A percentile compares a stretch with the other conserved stretches of the same genome.
Evolutionary conservation across 2,113 vertebrate genomes (phyloP).

Genomic region (Engystomops pustulosus): DNA sequence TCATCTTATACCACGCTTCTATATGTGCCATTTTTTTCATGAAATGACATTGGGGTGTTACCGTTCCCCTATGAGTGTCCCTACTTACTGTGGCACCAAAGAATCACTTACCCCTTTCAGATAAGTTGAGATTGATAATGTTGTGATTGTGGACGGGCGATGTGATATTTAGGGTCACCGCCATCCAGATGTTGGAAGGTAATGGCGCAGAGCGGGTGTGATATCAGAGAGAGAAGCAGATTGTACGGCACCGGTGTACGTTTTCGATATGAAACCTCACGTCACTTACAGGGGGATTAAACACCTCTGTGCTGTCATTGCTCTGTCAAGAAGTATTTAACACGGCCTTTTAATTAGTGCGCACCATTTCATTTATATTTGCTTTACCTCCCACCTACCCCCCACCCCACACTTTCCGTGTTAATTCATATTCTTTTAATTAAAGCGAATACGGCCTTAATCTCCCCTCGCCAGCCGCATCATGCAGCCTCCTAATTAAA

Average conservation of each 20-base stretch:
- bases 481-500: constrained; percentile 99
- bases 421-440: constrained; percentile 99
- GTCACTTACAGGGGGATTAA: constrained; percentile 63
- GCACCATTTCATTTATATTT: constrained; percentile 96
- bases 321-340: constrained; percentile 91
- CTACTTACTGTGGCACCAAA: too few species aligned
- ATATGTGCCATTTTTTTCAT: too few species aligned
- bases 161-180: not conserved
- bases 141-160: not conserved
- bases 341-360: constrained; percentile 95
- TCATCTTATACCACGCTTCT: too few species aligned
- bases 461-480: constrained; percentile 97
- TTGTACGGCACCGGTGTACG: constrained; percentile 6
- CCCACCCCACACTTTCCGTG: constrained; percentile 57
- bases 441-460: constrained; percentile 92
- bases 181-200: constrained; percentile 4
- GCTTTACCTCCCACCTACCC: constrained; percentile 72
- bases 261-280: constrained; percentile 61
- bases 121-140: not conserved
- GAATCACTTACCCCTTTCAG: too few species aligned
- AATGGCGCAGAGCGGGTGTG: not conserved
- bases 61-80: too few species aligned
- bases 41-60: too few species aligned
- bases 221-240: constrained; percentile 16
- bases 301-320: constrained; percentile 73